Evolutionary conservation across 1,140 invertebrate genomes (phyloP), one percentile per base, ranked within the genome.

Genomic region (Megalonaias nervosa): DNA sequence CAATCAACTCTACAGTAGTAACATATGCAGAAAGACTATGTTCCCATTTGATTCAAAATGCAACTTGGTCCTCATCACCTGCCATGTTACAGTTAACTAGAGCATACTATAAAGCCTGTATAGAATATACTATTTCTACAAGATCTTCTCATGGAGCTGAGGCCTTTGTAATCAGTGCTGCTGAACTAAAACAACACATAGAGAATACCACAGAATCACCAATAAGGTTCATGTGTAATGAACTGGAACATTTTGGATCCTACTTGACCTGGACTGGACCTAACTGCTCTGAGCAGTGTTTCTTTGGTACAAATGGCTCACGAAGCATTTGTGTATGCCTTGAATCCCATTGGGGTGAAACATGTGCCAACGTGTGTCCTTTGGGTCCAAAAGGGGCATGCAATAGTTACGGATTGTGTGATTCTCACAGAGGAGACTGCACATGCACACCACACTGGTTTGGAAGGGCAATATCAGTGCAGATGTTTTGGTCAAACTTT

Each of bases 301-400:
- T 76, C 3, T 85, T 85, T 73, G 82, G 82, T 21, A 59, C 48
- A n/a, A 57, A 73, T 23, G 31, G 67, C 17, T 57, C 56, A 3
- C 74, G 61, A 60, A 21, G n/a, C 19, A 74, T 66, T 55, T 85
- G 84, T 74, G 60, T 75, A 16, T 85, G 84, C 68, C 71, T 60
- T 58, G 73, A 76, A 19, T 75, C 77, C 4, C 79, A 79, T 65
- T 83, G 76, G 74, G 84, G 84, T 21, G 21, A 15, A 21, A 17
- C 65, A 1, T 85, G 84, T 67, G 70, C 67, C n/a, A 15, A 71
- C 16, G 64, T 78, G 14, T 85, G 84, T 72, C 81, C 82, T 23
- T 57, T 74, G n/a, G 78, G 75, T 6, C 38, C n/a, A 23, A 59
- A 57, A 31, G 81, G 78, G 12, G 64, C 77, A 1, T 85, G 84